Conservation (phyloP, 1,140 invertebrate species). For the Lasioglossum albipes region DNA sequence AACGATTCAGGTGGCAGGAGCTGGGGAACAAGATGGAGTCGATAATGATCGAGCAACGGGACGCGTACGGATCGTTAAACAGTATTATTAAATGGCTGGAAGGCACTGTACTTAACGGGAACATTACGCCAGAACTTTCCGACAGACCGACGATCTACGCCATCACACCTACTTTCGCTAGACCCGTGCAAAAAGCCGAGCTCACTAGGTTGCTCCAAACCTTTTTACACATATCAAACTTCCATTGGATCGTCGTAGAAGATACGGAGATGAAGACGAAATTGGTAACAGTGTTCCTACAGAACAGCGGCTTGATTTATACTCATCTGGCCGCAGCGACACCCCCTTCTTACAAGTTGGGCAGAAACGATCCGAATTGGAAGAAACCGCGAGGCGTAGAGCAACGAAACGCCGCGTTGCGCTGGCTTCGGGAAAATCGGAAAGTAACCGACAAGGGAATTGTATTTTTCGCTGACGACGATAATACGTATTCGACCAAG, state of each 20-base stretch:
- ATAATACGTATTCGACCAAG: slow-evolving; percentile 95
- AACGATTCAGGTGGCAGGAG: slow-evolving; percentile 55
- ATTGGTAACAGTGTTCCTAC: slow-evolving; percentile 90
- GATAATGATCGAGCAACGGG: slow-evolving; percentile 45
- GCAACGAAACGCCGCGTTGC: slow-evolving; percentile 94
- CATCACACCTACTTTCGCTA: slow-evolving; percentile 95
- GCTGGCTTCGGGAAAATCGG: slow-evolving; percentile 90
- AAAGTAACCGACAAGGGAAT: slow-evolving; percentile 83
- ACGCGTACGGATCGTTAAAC: slow-evolving; percentile 8
- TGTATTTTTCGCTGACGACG: slow-evolving; percentile 99
- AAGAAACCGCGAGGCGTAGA: slow-evolving; percentile 95
- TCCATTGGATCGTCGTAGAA: slow-evolving; percentile 98
- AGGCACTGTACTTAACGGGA: neutral
- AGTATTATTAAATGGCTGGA: slow-evolving; percentile 42
- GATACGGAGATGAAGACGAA: slow-evolving; percentile 88
- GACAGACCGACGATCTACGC: slow-evolving; percentile 84
- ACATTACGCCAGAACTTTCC: neutral
- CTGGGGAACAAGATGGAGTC: slow-evolving; percentile 36
- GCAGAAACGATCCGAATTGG: slow-evolving; percentile 89
- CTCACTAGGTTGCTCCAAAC: slow-evolving; percentile 95
- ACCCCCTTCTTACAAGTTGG: slow-evolving; percentile 85
- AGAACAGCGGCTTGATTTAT: slow-evolving; percentile 85
- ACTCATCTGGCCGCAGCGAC: slow-evolving; percentile 86
- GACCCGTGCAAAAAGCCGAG: slow-evolving; percentile 97
- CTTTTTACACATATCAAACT: slow-evolving; percentile 90